phyloP scores from a whole-genome alignment of 2,888 invertebrate genomes.

The Phymatocera aterrima region DNA sequence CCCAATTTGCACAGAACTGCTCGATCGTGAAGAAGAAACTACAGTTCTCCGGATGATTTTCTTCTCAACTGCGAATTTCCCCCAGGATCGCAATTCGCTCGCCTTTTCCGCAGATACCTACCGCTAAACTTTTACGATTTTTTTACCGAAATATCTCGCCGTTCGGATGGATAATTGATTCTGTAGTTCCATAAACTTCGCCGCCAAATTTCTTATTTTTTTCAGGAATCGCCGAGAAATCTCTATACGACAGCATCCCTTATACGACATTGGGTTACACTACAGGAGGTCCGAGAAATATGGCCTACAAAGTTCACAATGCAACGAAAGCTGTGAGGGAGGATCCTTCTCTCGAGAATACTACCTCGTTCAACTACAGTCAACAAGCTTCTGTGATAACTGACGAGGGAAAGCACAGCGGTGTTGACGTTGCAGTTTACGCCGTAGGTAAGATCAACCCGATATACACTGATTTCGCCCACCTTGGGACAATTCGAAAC shows the following conservation, averaged over 20 bases:
- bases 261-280: constrained; percentile 89
- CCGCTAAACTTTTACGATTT: no score
- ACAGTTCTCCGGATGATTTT: not conserved
- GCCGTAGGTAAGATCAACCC: constrained; percentile 80
- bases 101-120: no score
- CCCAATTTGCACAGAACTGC: not conserved
- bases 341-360: constrained; percentile 80
- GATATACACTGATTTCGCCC: not conserved
- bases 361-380: constrained; percentile 81
- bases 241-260: constrained; percentile 80
- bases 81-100: no score
- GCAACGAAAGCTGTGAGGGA: constrained; percentile 75
- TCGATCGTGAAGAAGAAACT: not conserved
- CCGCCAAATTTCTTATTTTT: not conserved
- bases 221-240: constrained; percentile 80
- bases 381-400: constrained; percentile 84
- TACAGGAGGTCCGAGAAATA: constrained; percentile 83
- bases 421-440: constrained; percentile 91
- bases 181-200: not conserved
- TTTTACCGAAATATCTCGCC: no score
- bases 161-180: not conserved
- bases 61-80: no score
- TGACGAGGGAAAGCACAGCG: constrained; percentile 88
- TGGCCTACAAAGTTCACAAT: constrained; percentile 75
- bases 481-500: not conserved